Evolutionary conservation across 1,140 invertebrate species (phyloP).

Genomic region (Venturia canescens): DNA sequence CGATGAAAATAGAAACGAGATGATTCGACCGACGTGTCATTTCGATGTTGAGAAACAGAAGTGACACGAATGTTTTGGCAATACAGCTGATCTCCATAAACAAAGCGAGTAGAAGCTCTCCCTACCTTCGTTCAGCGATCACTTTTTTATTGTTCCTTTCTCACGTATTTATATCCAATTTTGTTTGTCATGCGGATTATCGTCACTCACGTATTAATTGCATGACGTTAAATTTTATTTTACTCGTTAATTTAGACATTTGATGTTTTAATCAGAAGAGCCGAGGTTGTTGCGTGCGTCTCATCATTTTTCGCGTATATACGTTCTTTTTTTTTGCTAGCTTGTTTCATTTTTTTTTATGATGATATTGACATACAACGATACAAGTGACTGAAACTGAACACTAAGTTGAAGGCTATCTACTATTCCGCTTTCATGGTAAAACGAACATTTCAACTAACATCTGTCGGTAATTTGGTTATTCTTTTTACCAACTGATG

Average conservation of each 20-base stretch:
- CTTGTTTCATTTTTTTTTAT: constrained; percentile 33
- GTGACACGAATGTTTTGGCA: constrained; percentile 67
- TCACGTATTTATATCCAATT: constrained; percentile 50
- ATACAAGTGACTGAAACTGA: too few species aligned
- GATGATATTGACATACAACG: not conserved
- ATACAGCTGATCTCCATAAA: constrained; percentile 75
- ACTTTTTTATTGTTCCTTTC: not conserved
- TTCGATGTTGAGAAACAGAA: constrained; percentile 52
- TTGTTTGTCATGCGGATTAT: constrained; percentile 49
- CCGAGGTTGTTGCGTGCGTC: constrained; percentile 57
- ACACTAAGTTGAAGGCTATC: too few species aligned
- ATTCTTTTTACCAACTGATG: too few species aligned
- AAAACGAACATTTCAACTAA: too few species aligned
- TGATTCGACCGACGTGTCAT: constrained; percentile 3
- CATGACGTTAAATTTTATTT: constrained; percentile 55
- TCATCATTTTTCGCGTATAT: constrained; percentile 62
- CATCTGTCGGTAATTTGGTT: too few species aligned
- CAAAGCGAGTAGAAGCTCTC: constrained; percentile 60
- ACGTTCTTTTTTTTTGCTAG: constrained; percentile 51
- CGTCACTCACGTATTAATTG: constrained; percentile 66
- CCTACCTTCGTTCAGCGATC: constrained; percentile 65
- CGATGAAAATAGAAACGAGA: constrained; percentile 13
- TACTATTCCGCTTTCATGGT: too few species aligned
- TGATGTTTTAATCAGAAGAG: constrained; percentile 59
- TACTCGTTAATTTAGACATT: constrained; percentile 69